These are phyloP conservation scores for Dipodomys merriami DNA, from an alignment of 2,113 vertebrate species.

Conservation along the genomic window DNA sequence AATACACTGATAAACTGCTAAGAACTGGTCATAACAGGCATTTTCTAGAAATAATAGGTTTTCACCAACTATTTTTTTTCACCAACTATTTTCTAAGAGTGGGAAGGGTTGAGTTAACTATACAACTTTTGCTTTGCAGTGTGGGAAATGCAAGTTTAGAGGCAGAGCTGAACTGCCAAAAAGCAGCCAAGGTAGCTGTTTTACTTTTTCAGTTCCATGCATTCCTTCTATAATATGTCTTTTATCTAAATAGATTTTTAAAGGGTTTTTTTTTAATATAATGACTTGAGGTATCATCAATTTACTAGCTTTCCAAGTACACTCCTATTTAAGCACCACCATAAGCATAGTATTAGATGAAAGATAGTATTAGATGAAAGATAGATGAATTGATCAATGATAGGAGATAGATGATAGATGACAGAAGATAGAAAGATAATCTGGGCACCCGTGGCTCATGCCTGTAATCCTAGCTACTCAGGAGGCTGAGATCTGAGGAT, in stretches of 20 bases:
- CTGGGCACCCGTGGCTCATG: too few relatives aligned
- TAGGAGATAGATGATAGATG: too few relatives aligned
- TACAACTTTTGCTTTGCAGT: constrained; percentile 6
- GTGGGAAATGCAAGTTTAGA: constrained; percentile 55
- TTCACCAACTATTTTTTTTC: not conserved
- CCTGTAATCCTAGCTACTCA: too few relatives aligned
- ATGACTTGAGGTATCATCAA: not conserved
- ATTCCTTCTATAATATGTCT: not conserved
- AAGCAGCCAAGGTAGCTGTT: not conserved
- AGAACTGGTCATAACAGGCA: not conserved
- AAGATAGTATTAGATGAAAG: not conserved
- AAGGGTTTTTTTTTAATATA: constrained; percentile 8
- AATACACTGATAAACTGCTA: not conserved
- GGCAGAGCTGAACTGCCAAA: constrained; percentile 52
- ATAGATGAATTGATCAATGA: not conserved
- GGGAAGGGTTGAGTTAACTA: not conserved
- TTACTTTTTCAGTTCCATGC: not conserved
- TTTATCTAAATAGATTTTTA: constrained; percentile 33
- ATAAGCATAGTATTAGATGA: not conserved
- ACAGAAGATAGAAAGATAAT: too few relatives aligned
- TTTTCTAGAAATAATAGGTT: not conserved
- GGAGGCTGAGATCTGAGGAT: too few relatives aligned
- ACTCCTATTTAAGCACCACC: not conserved
- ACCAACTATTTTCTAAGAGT: not conserved
- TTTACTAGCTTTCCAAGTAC: constrained; percentile 6